These are phyloP conservation scores for Drosophila stalkeri DNA, from an alignment of 2,888 invertebrate species.

Conservation along the genomic window DNA sequence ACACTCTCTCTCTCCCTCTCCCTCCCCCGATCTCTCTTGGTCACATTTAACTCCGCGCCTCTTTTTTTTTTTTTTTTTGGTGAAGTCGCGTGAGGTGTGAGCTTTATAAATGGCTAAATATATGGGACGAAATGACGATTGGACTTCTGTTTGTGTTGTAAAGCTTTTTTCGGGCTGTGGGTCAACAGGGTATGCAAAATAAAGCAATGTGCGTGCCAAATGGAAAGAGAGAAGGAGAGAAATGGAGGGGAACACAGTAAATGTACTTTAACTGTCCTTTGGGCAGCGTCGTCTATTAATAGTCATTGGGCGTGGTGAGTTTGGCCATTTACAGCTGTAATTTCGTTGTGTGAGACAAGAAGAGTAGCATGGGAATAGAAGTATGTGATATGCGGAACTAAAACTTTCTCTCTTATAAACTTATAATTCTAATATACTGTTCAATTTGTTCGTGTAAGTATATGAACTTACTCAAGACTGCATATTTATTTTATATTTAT, in stretches of 20 bases:
- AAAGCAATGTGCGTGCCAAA: constrained; percentile 15
- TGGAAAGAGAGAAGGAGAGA: neutral
- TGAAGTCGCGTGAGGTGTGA: constrained; percentile 48
- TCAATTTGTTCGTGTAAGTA: neutral
- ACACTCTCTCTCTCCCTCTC: neutral
- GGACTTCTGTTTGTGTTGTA: constrained; percentile 32
- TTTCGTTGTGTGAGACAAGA: neutral
- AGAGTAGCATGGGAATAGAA: neutral
- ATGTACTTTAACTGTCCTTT: constrained; percentile 37
- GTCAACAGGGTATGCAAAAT: constrained; percentile 55
- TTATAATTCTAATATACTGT: neutral
- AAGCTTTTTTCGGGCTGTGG: constrained; percentile 50
- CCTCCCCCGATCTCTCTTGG: neutral
- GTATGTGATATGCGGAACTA: neutral
- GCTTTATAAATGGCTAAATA: constrained; percentile 28
- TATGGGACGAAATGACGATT: constrained; percentile 25
- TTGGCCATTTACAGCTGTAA: neutral
- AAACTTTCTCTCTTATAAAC: constrained; percentile 1
- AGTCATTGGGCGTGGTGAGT: constrained; percentile 28
- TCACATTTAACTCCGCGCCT: neutral
- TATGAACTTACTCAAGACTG: neutral
- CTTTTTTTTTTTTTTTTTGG: constrained; percentile 13
- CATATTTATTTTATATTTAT: neutral
- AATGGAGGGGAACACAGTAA: constrained; percentile 3
- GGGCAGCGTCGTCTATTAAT: constrained; percentile 38